These are phyloP conservation scores for Drosophila rhopaloa DNA, from an alignment of 1,140 invertebrate genomes.

Conservation along the genomic window DNA sequence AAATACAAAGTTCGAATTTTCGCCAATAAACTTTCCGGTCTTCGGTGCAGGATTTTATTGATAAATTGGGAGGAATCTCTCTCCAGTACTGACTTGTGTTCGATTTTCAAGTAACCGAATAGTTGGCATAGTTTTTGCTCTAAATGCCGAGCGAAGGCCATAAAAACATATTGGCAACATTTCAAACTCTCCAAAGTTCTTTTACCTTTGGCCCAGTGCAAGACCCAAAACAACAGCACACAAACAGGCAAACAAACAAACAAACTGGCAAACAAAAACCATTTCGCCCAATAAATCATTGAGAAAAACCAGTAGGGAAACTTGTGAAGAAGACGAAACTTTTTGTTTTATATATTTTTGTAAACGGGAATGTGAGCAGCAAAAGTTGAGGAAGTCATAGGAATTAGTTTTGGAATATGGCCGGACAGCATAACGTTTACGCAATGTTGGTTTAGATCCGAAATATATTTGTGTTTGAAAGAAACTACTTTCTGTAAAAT, in stretches of 20 bases:
- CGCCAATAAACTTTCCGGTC: neutral
- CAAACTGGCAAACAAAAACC: conserved; percentile 52
- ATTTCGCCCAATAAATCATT: conserved; percentile 69
- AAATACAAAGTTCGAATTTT: neutral
- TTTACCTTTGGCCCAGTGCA: conserved; percentile 75
- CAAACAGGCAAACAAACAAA: conserved; percentile 49
- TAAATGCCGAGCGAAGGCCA: conserved; percentile 15
- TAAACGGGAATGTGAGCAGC: conserved; percentile 10
- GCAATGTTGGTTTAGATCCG: neutral
- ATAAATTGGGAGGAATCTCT: conserved; percentile 20
- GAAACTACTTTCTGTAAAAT: conserved; percentile 4
- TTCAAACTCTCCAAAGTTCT: conserved; percentile 71
- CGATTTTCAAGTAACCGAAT: conserved; percentile 39
- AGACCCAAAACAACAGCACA: conserved; percentile 27
- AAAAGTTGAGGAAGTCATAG: conserved; percentile 16
- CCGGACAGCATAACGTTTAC: conserved; percentile 24
- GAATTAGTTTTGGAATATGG: conserved; percentile 37
- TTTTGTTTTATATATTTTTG: conserved; percentile 18
- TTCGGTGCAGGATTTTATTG: conserved; percentile 10
- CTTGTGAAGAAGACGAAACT: conserved; percentile 51
- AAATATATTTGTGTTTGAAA: neutral
- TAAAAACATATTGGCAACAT: conserved; percentile 68
- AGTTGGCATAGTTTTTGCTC: conserved; percentile 46
- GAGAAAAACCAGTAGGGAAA: conserved; percentile 33
- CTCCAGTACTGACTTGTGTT: conserved; percentile 15